Evolutionary conservation across 1,140 invertebrate species (phyloP), one percentile per base, ranked within the genome.

Genomic region (Brachionus manjavacas): DNA sequence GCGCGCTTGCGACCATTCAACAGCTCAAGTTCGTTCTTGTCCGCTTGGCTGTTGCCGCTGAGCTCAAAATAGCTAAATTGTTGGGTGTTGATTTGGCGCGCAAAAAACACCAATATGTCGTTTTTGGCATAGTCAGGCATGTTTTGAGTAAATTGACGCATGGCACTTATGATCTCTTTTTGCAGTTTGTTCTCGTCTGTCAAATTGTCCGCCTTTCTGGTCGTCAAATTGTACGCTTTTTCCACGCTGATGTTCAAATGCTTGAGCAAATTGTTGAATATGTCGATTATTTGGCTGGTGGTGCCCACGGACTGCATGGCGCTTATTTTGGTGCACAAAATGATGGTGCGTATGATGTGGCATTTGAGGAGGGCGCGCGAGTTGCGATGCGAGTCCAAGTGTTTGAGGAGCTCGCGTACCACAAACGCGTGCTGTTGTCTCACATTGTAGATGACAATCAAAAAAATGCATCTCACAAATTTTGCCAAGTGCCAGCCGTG

Each of bases 281-380:
- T 64, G n/a, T 81, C 79, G 16, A 81, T 81, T 81, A 81, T 81
- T 41, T 81, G 79, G 64, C 79, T 49, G 20, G 79, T 46, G 14
- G 79, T 81, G 41, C 79, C 79, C 6, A 81, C 79, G 11, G 79
- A 81, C 20, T 64, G 79, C 79, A 81, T 81, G 23, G 79, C 79
- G 12, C 35, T 43, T 43, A 81, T 68, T 64, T 68, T 81, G 9
- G 41, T 81, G 41, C 79, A 81, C 7, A 81, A 9, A 23, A 43
- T 68, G 16, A 81, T 68, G 20, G 79, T 68, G n/a, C 41, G 31
- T 4, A 81, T 81, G 11, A 81, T 81, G 31, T 81, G 25, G 60
- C 79, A 81, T 81, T 81, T 81, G 16, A 81, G 41, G 9, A 12
- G 14, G 11, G 79, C 35, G 12, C 16, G 12, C 23, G 79, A 81